Conservation (phyloP, 2,113 vertebrate genomes). For the Salminus brasiliensis region DNA sequence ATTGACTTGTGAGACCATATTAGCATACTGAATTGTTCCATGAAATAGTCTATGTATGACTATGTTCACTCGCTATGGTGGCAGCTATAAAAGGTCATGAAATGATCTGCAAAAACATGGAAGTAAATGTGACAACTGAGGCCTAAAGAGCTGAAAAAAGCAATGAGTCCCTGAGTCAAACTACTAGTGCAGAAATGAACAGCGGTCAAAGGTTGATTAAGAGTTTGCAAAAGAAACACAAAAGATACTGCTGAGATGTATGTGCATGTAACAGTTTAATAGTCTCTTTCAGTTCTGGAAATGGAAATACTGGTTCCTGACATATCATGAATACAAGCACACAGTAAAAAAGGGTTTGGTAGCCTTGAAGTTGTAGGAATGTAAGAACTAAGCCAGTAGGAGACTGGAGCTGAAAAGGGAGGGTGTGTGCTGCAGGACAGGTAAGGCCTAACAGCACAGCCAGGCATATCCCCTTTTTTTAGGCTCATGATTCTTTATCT, state of each 20-base stretch:
- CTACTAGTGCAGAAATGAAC: not conserved
- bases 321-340: not conserved
- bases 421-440: constrained; percentile 1
- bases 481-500: not conserved
- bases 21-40: not conserved
- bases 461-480: not conserved
- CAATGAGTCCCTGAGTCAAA: not conserved
- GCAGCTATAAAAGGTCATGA: not conserved
- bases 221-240: not conserved
- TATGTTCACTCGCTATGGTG: not conserved
- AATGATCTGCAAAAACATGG: too few species aligned
- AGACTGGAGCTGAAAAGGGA: constrained; percentile 1
- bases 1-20: not conserved
- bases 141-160: not conserved
- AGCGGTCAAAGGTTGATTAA: too few species aligned
- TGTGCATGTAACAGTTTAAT: not conserved
- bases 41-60: too few species aligned
- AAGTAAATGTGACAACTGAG: not conserved
- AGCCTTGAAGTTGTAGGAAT: not conserved
- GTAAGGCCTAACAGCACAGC: not conserved
- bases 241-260: too few species aligned
- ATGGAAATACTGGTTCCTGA: not conserved
- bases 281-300: not conserved
- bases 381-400: constrained; percentile 19
- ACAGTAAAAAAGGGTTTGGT: not conserved